phyloP scores from a whole-genome alignment of 1,140 invertebrate genomes.

The Diabrotica undecimpunctata region DNA sequence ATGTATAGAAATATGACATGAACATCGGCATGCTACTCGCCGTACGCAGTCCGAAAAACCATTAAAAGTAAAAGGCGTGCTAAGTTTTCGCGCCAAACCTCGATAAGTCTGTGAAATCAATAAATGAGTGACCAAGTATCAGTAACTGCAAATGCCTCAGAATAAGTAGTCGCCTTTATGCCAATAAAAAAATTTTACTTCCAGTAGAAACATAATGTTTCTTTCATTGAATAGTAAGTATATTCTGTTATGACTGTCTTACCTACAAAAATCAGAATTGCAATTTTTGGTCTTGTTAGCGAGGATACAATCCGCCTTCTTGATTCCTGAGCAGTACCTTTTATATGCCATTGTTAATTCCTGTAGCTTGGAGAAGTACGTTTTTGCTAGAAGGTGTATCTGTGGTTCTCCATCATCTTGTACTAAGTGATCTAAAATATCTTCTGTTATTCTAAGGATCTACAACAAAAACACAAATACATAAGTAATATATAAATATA shows the following conservation, averaged over 20 bases:
- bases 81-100: too few relatives aligned
- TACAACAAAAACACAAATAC: conserved; percentile 38
- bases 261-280: conserved; percentile 41
- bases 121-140: too few relatives aligned
- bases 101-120: too few relatives aligned
- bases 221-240: too few relatives aligned
- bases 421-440: conserved; percentile 71
- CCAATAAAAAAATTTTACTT: too few relatives aligned
- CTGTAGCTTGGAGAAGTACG: conserved; percentile 68
- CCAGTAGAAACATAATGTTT: too few relatives aligned
- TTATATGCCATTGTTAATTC: conserved; percentile 71
- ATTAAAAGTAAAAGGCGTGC: too few relatives aligned
- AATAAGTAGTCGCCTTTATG: too few relatives aligned
- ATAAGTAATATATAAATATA: not conserved
- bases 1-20: too few relatives aligned
- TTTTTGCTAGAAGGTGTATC: conserved; percentile 60
- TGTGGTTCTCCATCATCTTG: conserved; percentile 68
- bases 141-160: too few relatives aligned
- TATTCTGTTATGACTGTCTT: not conserved
- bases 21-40: too few relatives aligned
- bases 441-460: conserved; percentile 72
- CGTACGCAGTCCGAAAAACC: too few relatives aligned
- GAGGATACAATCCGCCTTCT: conserved; percentile 75
- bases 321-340: conserved; percentile 75
- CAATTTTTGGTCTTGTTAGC: conserved; percentile 56